These are phyloP conservation scores for Melanostigma gelatinosum DNA, from an alignment of 2,113 vertebrate genomes.

Conservation along the genomic window DNA sequence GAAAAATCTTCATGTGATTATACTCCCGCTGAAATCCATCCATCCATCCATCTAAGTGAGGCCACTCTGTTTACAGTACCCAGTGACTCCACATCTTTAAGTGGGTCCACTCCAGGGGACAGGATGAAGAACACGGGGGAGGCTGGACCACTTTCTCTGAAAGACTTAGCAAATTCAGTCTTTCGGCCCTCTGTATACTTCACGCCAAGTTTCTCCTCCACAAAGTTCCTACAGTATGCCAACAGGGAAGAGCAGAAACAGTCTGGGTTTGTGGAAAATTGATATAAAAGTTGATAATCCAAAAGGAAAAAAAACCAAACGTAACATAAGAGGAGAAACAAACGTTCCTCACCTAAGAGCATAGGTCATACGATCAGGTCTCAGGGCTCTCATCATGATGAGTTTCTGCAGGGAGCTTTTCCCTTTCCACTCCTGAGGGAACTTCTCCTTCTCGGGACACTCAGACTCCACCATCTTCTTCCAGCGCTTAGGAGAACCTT, in stretches of 20 bases:
- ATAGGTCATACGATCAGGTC: slow-evolving; percentile 78
- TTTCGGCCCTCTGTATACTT: slow-evolving; percentile 84
- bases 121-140: slow-evolving; percentile 82
- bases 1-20: not conserved
- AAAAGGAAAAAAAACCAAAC: not conserved
- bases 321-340: not conserved
- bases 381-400: slow-evolving; percentile 82
- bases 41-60: not conserved
- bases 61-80: slow-evolving; percentile 58
- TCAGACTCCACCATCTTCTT: slow-evolving; percentile 83
- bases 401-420: slow-evolving; percentile 84
- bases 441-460: slow-evolving; percentile 84
- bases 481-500: slow-evolving; percentile 84
- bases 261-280: not conserved
- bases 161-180: slow-evolving; percentile 82
- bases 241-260: slow-evolving; percentile 24
- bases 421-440: slow-evolving; percentile 83
- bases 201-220: slow-evolving; percentile 82
- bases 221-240: slow-evolving; percentile 79
- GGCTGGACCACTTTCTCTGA: slow-evolving; percentile 79
- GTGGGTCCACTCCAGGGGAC: slow-evolving; percentile 79
- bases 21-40: not conserved
- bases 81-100: slow-evolving; percentile 79
- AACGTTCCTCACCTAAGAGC: slow-evolving; percentile 74
- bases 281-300: not conserved